Conservation (phyloP, 2,113 vertebrate species). For the Coracopsis vasa region DNA sequence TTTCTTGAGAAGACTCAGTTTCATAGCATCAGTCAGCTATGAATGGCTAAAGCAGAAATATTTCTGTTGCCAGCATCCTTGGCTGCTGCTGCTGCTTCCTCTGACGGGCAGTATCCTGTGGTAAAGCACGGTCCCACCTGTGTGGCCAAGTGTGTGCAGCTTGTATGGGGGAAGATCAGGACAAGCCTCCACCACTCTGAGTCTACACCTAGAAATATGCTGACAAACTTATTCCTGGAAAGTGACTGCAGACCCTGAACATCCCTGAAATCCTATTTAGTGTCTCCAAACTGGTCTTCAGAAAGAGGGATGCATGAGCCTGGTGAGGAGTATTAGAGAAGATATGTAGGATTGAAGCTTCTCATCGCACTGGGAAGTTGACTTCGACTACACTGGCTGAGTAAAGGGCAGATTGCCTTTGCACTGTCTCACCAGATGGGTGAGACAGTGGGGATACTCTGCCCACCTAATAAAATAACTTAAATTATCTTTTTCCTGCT, state of each 20-base stretch:
- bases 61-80: not conserved
- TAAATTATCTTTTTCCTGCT: not conserved
- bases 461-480: not conserved
- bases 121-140: not conserved
- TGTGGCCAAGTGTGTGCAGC: not conserved
- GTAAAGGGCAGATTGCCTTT: not conserved
- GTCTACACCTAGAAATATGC: not conserved
- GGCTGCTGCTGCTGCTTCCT: not conserved
- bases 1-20: not conserved
- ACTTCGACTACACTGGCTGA: not conserved
- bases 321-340: not conserved
- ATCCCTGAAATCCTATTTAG: not conserved
- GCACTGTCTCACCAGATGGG: not conserved
- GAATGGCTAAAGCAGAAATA: not conserved
- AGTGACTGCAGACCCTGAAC: not conserved
- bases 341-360: not conserved
- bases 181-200: not conserved
- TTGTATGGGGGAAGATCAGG: not conserved
- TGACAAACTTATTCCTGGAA: not conserved
- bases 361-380: not conserved
- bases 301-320: not conserved
- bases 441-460: not conserved
- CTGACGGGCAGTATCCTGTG: fast-evolving
- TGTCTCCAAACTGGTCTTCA: not conserved
- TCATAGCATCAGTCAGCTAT: not conserved